Conservation (phyloP, 2,888 invertebrate genomes). For the Sesia apiformis region DNA sequence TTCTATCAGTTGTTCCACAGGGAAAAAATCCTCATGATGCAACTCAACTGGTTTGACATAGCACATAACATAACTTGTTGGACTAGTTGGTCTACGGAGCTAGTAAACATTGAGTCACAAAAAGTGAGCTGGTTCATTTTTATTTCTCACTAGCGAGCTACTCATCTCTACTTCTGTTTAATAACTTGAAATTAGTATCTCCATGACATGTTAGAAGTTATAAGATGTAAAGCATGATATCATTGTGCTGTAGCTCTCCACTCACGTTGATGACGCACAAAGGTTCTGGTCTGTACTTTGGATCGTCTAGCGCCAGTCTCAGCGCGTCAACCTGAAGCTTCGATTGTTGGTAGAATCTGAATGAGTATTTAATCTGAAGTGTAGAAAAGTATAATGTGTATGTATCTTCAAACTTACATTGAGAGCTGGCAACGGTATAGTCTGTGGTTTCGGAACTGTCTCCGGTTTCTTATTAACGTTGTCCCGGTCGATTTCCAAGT, state of each 20-base stretch:
- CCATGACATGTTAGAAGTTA: no score
- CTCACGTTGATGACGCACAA: conserved; percentile 81
- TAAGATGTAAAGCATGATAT: no score
- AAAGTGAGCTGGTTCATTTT: no score
- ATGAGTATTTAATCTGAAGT: conserved; percentile 79
- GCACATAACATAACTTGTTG: no score
- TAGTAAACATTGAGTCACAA: no score
- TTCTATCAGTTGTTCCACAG: no score
- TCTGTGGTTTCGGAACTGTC: conserved; percentile 69
- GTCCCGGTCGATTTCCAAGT: conserved; percentile 67
- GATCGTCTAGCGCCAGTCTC: conserved; percentile 74
- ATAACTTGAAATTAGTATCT: no score
- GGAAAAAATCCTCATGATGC: no score
- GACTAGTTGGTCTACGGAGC: no score
- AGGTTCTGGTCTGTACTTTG: conserved; percentile 76
- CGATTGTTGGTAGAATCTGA: conserved; percentile 77
- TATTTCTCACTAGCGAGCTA: no score
- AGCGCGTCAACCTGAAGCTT: conserved; percentile 72
- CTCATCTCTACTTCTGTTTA: no score
- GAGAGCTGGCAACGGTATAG: conserved; percentile 82
- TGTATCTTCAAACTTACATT: conserved; percentile 80
- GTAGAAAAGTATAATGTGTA: conserved; percentile 30
- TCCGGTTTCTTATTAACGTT: conserved; percentile 73
- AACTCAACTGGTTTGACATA: no score
- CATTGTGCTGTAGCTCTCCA: conserved; percentile 21